Conservation (phyloP, 1,140 invertebrate genomes). For the Zophobas atratus region DNA sequence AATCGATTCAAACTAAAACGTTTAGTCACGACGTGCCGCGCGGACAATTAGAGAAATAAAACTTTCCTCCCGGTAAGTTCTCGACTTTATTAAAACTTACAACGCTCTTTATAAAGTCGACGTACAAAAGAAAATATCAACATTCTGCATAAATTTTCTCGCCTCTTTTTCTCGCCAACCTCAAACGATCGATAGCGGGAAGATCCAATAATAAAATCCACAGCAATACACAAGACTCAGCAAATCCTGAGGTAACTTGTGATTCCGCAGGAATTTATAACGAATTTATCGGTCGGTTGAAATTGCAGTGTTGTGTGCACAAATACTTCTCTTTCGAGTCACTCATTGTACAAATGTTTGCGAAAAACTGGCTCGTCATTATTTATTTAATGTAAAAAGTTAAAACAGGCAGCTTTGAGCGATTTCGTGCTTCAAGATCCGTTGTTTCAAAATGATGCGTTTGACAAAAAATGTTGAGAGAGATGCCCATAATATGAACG, state of each 20-base stretch:
- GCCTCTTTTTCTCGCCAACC: constrained; percentile 10
- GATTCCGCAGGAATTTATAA: constrained; percentile 20
- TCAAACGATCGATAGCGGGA: constrained; percentile 19
- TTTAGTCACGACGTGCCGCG: not conserved
- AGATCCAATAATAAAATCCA: constrained; percentile 31
- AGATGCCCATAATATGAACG: too few species aligned
- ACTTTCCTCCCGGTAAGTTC: not conserved
- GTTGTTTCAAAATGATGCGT: too few species aligned
- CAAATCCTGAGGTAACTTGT: constrained; percentile 13
- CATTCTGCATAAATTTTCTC: constrained; percentile 37
- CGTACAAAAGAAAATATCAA: constrained; percentile 14
- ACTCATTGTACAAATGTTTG: too few species aligned
- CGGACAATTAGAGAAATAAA: constrained; percentile 30
- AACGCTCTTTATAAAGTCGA: constrained; percentile 39
- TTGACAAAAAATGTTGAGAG: too few species aligned
- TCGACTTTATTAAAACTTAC: constrained; percentile 40
- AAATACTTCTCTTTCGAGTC: too few species aligned
- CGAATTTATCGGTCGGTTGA: constrained; percentile 8
- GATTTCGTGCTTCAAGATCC: too few species aligned
- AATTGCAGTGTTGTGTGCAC: too few species aligned
- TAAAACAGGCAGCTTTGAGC: too few species aligned
- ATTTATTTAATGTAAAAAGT: too few species aligned
- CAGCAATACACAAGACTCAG: constrained; percentile 3
- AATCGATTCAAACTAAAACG: constrained; percentile 7
- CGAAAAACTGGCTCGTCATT: too few species aligned